Base-by-base conservation (phyloP, 2,797 vertebrate genomes). In the Psittacula derbiana region DNA sequence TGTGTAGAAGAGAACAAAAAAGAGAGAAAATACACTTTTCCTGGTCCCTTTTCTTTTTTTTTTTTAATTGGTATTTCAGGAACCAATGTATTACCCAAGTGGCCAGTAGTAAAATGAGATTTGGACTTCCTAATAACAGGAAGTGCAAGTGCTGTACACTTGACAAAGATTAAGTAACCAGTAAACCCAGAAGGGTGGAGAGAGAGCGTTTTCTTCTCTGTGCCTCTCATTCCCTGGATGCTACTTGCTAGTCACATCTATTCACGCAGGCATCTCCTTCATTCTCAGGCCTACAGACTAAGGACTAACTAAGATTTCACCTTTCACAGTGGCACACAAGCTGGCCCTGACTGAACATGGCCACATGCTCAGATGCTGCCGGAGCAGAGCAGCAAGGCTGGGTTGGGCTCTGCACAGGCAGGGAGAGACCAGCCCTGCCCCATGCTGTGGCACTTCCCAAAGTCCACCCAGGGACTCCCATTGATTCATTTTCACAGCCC, bases 381-480 rank as follows among this genome's bases (percentile, higher is more conserved):
- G 58, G 52, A 70, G 33, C 44, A 17, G 58, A 81, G 53, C 27
- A 71, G 49, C 90, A 80, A 4, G 19, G 65, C 16, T 49, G 33
- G 7, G 7, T 17, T 64, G 0, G 0, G 60, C 16, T 44, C 41
- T 41, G 52, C 41, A 18, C 38, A 46, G 38, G 58, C 55, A 55
- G 40, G 33, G 33, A 55, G 33, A 5, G 16, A 16, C 52, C 66
- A 69, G 70, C n/a, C 38, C 67, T 69, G 57, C 60, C 46, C 40
- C 46, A 30, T 0, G 0, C 52, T 10, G 27, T 3, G 0, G 10
- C 4, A 20, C 7, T 9, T 75, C 74, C 28, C 47, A 8, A 72
- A 40, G 52, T 47, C 58, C 75, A 64, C 57, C 23, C 88, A 78
- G 92, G 92, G 75, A 89, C 60, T 87, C 57, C 57, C 69, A 49